These are phyloP conservation scores for Anoplius nigerrimus DNA, from an alignment of 2,888 invertebrate genomes.

Conservation along the genomic window DNA sequence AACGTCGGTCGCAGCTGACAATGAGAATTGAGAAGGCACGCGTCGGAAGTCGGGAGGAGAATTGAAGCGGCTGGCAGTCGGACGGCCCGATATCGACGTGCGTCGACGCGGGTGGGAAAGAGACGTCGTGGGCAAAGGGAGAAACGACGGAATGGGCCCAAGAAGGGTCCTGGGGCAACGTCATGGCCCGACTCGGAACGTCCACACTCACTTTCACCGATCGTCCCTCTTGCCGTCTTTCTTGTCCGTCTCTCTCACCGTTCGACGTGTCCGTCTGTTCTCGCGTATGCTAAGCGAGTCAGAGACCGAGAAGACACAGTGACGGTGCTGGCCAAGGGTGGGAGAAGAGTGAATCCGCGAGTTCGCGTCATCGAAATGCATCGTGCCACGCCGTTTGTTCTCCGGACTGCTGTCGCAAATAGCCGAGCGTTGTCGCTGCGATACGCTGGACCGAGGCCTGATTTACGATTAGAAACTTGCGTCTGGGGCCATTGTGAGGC, in stretches of 20 bases:
- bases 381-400: too few relatives aligned
- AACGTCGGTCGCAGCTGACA: neutral
- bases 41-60: too few relatives aligned
- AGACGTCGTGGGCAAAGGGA: neutral
- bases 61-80: too few relatives aligned
- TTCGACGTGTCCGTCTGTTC: neutral
- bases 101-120: too few relatives aligned
- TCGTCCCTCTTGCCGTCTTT: constrained; percentile 1
- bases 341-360: too few relatives aligned
- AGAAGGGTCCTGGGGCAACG: constrained; percentile 11
- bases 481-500: too few relatives aligned
- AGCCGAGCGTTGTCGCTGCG: neutral
- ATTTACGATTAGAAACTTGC: constrained; percentile 4
- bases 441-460: neutral
- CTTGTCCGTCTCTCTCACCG: neutral
- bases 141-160: neutral
- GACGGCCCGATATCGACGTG: too few relatives aligned
- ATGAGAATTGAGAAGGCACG: too few relatives aligned
- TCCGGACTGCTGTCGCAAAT: too few relatives aligned
- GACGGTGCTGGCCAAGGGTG: too few relatives aligned
- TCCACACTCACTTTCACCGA: constrained; percentile 41
- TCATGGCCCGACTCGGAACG: constrained; percentile 5
- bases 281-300: neutral
- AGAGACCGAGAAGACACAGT: too few relatives aligned
- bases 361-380: too few relatives aligned